phyloP scores from a whole-genome alignment of 2,113 vertebrate species.

The Dicrurus megarhynchus region DNA sequence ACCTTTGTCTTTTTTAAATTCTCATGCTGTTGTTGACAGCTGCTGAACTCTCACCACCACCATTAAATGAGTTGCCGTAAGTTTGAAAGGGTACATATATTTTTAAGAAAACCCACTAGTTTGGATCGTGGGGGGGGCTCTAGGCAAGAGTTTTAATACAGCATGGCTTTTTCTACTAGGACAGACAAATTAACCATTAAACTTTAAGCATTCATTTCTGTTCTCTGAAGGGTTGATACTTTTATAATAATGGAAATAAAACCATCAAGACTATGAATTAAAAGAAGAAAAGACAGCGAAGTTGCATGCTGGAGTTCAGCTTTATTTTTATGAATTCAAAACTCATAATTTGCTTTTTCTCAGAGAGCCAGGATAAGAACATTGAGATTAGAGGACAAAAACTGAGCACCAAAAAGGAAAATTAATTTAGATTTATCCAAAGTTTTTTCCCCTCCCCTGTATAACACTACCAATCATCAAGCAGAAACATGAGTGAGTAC shows the following conservation, averaged over 20 bases:
- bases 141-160: background rate
- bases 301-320: background rate
- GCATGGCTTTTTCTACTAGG: background rate
- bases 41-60: background rate
- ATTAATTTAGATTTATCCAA: background rate
- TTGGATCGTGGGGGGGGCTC: background rate
- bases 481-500: rapidly evolving
- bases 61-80: background rate
- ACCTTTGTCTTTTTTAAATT: background rate
- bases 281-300: background rate
- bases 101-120: background rate
- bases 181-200: background rate
- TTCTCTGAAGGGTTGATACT: background rate
- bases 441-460: background rate
- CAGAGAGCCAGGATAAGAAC: background rate
- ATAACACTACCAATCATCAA: background rate
- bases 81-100: background rate
- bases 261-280: background rate
- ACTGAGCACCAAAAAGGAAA: background rate
- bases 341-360: background rate
- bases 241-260: background rate
- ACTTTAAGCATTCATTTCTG: background rate
- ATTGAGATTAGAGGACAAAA: background rate
- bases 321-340: background rate
- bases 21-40: background rate